Conservation (phyloP, 2,797 vertebrate genomes). For the Dromococcyx pavoninus region DNA sequence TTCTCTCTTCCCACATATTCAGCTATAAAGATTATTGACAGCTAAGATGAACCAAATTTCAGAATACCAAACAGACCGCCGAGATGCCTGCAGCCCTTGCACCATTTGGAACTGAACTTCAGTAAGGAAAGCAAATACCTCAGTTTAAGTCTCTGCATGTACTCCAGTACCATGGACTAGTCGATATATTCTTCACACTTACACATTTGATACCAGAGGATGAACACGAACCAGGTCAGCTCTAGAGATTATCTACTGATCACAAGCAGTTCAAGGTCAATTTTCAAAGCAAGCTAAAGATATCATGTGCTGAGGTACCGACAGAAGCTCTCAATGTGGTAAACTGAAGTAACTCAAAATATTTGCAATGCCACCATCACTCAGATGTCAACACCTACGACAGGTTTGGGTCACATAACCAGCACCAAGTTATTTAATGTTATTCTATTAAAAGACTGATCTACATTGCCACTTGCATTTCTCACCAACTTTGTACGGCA, state of each 20-base stretch:
- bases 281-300: neutral
- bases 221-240: neutral
- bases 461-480: neutral
- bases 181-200: neutral
- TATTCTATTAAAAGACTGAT: neutral
- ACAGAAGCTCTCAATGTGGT: neutral
- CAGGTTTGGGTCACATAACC: neutral
- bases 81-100: neutral
- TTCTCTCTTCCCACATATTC: neutral
- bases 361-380: neutral
- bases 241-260: neutral
- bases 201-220: neutral
- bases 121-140: neutral
- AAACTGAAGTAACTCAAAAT: neutral
- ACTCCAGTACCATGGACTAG: neutral
- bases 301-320: rapidly evolving
- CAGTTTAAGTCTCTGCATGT: neutral
- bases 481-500: neutral
- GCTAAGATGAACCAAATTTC: neutral
- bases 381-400: neutral
- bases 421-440: neutral
- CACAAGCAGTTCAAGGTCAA: neutral
- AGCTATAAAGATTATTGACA: neutral
- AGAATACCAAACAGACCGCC: neutral
- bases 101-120: neutral